phyloP scores from a whole-genome alignment of 2,888 invertebrate species.

The Tortricodes alternella region DNA sequence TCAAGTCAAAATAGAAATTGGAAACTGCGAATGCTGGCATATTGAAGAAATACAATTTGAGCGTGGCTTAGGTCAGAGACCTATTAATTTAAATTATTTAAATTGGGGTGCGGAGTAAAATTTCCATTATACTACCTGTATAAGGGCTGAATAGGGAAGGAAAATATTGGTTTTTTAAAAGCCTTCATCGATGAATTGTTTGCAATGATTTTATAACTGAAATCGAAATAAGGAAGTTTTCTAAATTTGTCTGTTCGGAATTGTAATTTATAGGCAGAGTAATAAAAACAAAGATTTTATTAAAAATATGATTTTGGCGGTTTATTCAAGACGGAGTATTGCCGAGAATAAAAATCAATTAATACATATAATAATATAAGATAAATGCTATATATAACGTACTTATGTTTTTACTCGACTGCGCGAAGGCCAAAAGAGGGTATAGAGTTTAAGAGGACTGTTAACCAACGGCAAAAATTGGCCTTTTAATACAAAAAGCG shows the following conservation, averaged over 20 bases:
- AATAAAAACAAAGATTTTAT: too few relatives aligned
- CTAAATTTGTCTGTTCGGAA: background rate
- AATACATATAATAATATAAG: too few relatives aligned
- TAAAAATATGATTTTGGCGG: too few relatives aligned
- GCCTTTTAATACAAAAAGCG: too few relatives aligned
- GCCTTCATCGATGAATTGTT: slow-evolving; percentile 18
- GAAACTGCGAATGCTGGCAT: slow-evolving; percentile 2
- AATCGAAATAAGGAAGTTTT: background rate
- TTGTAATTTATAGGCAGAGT: too few relatives aligned
- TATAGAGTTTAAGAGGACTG: too few relatives aligned
- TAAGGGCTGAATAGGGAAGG: slow-evolving; percentile 17
- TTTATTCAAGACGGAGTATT: too few relatives aligned
- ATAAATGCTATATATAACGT: too few relatives aligned
- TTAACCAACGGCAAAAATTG: too few relatives aligned
- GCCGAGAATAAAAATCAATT: too few relatives aligned
- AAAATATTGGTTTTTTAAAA: slow-evolving; percentile 18
- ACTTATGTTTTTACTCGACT: too few relatives aligned
- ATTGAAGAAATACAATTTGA: slow-evolving; percentile 25
- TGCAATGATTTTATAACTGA: slow-evolving; percentile 4
- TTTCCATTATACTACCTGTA: slow-evolving; percentile 23
- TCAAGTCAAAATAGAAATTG: background rate
- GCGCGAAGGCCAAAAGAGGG: too few relatives aligned
- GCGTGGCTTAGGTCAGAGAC: slow-evolving; percentile 8
- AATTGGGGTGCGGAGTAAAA: slow-evolving; percentile 18
- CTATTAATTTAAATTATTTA: slow-evolving; percentile 22